Conservation (phyloP, 2,888 invertebrate genomes). For the Matsumyia berberina region DNA sequence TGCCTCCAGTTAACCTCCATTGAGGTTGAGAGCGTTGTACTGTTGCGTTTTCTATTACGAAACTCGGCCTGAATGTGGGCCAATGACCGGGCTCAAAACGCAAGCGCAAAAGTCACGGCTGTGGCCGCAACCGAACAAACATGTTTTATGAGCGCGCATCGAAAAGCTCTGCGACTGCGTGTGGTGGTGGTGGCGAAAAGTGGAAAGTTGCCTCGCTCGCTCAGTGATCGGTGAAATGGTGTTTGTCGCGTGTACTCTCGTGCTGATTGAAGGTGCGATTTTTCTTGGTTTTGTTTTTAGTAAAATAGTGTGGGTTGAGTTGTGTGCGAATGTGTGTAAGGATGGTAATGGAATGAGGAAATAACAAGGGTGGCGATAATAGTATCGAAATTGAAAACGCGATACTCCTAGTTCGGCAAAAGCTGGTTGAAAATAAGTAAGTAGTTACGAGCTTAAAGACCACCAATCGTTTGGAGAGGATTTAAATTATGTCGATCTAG, state of each 20-base stretch:
- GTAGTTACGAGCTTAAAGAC: not conserved
- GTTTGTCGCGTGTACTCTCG: constrained; percentile 44
- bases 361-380: constrained; percentile 7
- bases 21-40: constrained; percentile 78
- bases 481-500: not conserved
- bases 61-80: constrained; percentile 79
- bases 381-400: constrained; percentile 52
- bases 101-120: constrained; percentile 76
- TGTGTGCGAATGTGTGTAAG: constrained; percentile 2
- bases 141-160: constrained; percentile 60
- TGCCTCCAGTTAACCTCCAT: constrained; percentile 77
- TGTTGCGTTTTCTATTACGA: constrained; percentile 80
- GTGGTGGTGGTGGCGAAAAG: constrained; percentile 65
- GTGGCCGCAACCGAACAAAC: constrained; percentile 66
- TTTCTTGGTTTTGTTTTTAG: constrained; percentile 21
- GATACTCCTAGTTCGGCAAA: not conserved
- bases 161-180: constrained; percentile 61
- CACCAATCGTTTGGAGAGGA: not conserved
- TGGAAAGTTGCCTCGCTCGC: constrained; percentile 70
- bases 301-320: not conserved
- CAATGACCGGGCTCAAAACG: constrained; percentile 78
- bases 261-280: constrained; percentile 52
- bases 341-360: constrained; percentile 49
- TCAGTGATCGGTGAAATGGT: constrained; percentile 62
- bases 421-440: not conserved